These are phyloP conservation scores for Leptonema lineaticorne DNA, from an alignment of 1,140 invertebrate genomes.

Conservation along the genomic window DNA sequence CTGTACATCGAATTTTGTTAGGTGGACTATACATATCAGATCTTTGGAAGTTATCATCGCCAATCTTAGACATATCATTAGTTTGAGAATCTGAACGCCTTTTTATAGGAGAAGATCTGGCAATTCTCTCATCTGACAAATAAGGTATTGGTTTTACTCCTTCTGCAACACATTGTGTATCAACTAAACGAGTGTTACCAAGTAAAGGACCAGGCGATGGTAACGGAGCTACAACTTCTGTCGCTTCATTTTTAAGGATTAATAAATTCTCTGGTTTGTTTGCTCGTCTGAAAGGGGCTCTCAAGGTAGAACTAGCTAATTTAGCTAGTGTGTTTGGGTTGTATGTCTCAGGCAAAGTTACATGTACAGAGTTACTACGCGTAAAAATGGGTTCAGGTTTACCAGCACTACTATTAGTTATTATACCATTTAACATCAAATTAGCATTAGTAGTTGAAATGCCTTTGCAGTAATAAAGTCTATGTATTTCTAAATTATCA, in stretches of 20 bases:
- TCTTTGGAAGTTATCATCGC: constrained; percentile 39
- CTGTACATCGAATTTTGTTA: constrained; percentile 57
- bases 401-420: background rate
- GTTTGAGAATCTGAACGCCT: constrained; percentile 25
- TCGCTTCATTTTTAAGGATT: constrained; percentile 57
- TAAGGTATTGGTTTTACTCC: background rate
- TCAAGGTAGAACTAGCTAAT: constrained; percentile 49
- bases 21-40: constrained; percentile 55
- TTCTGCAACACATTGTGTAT: constrained; percentile 51
- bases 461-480: constrained; percentile 68
- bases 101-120: constrained; percentile 17
- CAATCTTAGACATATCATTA: constrained; percentile 23
- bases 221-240: constrained; percentile 59
- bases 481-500: constrained; percentile 70
- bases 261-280: constrained; percentile 58
- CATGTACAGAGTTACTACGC: constrained; percentile 58
- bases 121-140: constrained; percentile 21
- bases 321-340: constrained; percentile 49
- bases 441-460: constrained; percentile 47
- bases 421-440: constrained; percentile 19
- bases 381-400: constrained; percentile 50
- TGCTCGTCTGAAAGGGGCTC: constrained; percentile 45
- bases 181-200: constrained; percentile 76
- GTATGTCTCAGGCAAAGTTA: constrained; percentile 57
- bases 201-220: constrained; percentile 77